phyloP scores from a whole-genome alignment of 35 echinoderm and acorn worm species.

The Apostichopus parvimensis region DNA sequence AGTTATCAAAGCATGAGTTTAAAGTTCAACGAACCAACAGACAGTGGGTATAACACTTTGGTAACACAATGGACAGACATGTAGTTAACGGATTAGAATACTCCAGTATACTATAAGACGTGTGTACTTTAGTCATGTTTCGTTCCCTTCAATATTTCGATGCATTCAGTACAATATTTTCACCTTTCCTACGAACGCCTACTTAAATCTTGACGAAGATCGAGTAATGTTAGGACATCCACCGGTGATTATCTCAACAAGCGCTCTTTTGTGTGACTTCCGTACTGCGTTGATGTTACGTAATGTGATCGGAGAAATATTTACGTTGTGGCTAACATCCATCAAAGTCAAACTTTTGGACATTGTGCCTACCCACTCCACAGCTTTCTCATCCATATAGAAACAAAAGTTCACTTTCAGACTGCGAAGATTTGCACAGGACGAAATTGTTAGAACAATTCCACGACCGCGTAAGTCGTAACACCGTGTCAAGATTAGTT shows the following conservation, averaged over 20 bases:
- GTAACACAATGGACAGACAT: no score
- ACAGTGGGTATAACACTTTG: no score
- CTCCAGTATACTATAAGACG: no score
- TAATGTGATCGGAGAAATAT: slow-evolving; percentile 52
- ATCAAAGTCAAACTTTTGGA: slow-evolving; percentile 44
- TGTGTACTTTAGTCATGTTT: no score
- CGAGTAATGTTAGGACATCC: slow-evolving; percentile 17
- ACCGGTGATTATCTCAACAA: slow-evolving; percentile 54
- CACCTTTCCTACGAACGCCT: no score
- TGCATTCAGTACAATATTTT: no score
- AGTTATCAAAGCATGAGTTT: no score
- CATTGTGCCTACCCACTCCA: slow-evolving; percentile 54
- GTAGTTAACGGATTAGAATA: no score
- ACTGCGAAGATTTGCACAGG: slow-evolving; percentile 46
- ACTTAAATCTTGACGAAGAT: no score
- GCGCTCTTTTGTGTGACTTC: not conserved
- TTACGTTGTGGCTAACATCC: slow-evolving; percentile 71
- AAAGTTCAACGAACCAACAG: no score
- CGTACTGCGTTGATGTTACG: not conserved
- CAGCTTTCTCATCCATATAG: slow-evolving; percentile 42
- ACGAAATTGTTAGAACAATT: slow-evolving; percentile 10
- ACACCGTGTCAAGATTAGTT: slow-evolving; percentile 59
- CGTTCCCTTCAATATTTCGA: no score
- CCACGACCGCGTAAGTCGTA: slow-evolving; percentile 59
- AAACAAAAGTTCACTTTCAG: slow-evolving; percentile 62